Percentiles rank a stretch among this genome's conserved stretches.
Evolutionary conservation across 2,797 vertebrate species (phyloP).

Genomic region (Ceyx erithaca): DNA sequence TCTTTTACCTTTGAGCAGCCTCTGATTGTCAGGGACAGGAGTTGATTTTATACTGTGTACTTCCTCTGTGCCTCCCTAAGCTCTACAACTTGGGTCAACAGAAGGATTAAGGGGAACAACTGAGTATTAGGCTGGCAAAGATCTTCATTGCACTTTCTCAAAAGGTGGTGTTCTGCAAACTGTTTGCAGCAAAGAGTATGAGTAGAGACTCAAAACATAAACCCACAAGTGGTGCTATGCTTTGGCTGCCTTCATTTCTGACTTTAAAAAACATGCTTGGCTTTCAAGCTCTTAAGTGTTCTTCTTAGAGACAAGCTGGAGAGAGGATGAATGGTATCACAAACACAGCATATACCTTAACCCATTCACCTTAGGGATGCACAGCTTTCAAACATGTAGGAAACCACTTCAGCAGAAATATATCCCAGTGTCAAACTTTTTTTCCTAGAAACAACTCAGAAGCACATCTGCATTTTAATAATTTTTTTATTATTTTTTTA

Average conservation of each 20-base stretch:
- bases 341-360: not conserved
- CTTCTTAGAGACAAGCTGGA: not conserved
- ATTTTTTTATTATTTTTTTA: not conserved
- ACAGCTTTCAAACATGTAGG: fast-evolving
- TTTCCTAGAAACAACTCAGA: conserved; percentile 4
- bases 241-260: not conserved
- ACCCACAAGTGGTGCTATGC: not conserved
- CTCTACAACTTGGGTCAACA: not conserved
- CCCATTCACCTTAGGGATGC: not conserved
- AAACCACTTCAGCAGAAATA: not conserved
- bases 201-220: not conserved
- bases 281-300: not conserved
- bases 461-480: not conserved
- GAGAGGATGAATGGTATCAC: not conserved
- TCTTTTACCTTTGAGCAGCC: conserved; percentile 21
- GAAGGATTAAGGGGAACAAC: not conserved
- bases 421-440: not conserved
- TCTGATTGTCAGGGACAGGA: not conserved
- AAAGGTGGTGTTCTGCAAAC: not conserved
- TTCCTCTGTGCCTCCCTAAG: not conserved
- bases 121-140: not conserved
- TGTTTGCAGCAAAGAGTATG: not conserved
- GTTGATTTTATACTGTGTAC: not conserved
- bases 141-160: not conserved
- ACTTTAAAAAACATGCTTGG: not conserved